Conservation (phyloP, 1,140 invertebrate genomes). For the Drosophila watanabei region DNA sequence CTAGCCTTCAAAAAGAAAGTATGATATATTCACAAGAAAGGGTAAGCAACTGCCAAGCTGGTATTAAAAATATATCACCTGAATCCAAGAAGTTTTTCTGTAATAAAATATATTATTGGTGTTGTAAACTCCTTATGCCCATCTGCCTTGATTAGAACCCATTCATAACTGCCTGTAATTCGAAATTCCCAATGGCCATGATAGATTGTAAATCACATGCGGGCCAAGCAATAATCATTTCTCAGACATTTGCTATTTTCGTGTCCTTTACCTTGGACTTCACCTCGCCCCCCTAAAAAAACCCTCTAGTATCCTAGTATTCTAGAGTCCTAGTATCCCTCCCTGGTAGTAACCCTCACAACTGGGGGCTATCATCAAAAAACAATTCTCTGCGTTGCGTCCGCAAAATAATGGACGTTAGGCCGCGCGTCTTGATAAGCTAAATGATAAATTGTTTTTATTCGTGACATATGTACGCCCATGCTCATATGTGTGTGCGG, state of each 20-base stretch:
- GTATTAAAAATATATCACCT: not conserved
- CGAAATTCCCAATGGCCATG: conserved; percentile 44
- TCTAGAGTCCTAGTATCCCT: not conserved
- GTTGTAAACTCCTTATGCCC: not conserved
- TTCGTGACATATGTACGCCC: conserved; percentile 76
- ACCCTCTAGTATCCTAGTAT: not conserved
- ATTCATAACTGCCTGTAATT: conserved; percentile 44
- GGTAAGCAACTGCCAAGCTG: not conserved
- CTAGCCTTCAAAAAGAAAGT: not conserved
- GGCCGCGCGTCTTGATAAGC: conserved; percentile 79
- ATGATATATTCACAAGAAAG: not conserved
- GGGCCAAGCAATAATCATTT: conserved; percentile 74
- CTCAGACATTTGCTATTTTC: conserved; percentile 72
- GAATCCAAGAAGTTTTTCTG: not conserved
- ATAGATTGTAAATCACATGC: conserved; percentile 57
- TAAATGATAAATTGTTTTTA: conserved; percentile 84
- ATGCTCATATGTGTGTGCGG: conserved; percentile 4
- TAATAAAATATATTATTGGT: not conserved
- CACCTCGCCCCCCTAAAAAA: too few relatives aligned
- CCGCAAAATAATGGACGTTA: conserved; percentile 82
- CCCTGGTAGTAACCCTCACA: not conserved
- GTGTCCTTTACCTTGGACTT: conserved; percentile 29
- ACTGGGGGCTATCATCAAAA: conserved; percentile 76
- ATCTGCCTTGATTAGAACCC: conserved; percentile 38
- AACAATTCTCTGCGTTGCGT: conserved; percentile 80